A percentile compares a stretch with the other conserved stretches of the same genome.
Evolutionary conservation across 2,113 vertebrate species (phyloP).

Genomic region (Hylia prasina): DNA sequence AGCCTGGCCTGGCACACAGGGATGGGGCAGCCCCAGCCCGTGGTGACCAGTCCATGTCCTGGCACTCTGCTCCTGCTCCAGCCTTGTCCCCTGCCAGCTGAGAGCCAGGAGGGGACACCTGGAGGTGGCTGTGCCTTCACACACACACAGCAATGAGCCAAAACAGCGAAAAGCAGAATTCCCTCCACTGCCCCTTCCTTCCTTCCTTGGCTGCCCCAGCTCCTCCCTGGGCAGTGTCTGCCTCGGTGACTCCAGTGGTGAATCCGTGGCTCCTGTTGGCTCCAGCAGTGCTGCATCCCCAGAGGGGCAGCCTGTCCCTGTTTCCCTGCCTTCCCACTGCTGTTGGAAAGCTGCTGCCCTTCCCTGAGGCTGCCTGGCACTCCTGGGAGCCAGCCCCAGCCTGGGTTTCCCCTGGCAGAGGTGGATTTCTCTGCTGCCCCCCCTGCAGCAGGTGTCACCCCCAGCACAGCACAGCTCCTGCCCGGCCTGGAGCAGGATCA

Average conservation of each 20-base stretch:
- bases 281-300: neutral
- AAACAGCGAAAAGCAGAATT: neutral
- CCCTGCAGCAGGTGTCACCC: neutral
- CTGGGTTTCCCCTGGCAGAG: neutral
- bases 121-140: rapidly evolving
- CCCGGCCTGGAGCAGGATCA: neutral
- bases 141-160: neutral
- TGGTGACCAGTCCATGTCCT: neutral
- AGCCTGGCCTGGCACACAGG: neutral
- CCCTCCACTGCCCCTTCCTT: rapidly evolving
- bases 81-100: neutral
- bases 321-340: neutral
- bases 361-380: neutral
- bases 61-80: neutral
- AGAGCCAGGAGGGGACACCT: neutral
- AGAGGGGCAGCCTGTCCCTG: neutral
- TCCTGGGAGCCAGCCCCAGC: neutral
- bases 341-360: neutral
- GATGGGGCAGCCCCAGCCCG: neutral
- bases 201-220: neutral
- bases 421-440: neutral
- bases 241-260: neutral
- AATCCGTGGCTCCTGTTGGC: neutral
- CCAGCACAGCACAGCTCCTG: rapidly evolving
- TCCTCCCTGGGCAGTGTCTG: neutral